Evolutionary conservation across 2,113 vertebrate genomes (phyloP), one percentile per base, ranked within the genome.

Genomic region (Muscicapa adusta): DNA sequence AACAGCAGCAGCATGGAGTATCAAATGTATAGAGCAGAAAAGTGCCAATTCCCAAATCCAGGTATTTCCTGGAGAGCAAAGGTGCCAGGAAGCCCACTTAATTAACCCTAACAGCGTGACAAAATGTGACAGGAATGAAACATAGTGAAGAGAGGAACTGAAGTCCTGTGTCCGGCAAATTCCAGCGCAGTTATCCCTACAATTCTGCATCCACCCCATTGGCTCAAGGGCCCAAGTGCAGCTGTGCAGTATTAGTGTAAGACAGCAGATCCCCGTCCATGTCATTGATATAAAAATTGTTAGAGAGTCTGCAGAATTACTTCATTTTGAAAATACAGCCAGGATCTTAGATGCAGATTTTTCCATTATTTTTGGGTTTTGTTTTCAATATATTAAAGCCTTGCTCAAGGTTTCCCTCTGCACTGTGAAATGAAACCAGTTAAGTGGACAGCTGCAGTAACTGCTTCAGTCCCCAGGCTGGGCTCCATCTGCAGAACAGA

Each of bases 401-500:
- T 86, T 58, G 33, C 13, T 87, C 47, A 79, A 83, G 38, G 60
- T 67, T 80, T 77, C 43, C 38, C n/a, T 84, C 56, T 67, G 47
- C 51, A 51, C 38, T 67, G 18, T 58, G 54, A 85, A 90, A 71
- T 29, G 26, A 68, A 91, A 74, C 16, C 24, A 71, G 53, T 28
- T 74, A 88, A 66, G 36, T 8, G 65, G 72, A 45, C 61, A 92
- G 72, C 34, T 8, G 3, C 57, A 62, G 47, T 51, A 77, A 88
- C 22, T 73, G 43, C 50, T 73, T 77, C 79, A 88, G 62, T 45
- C 38, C 56, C 22, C 5, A 8, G 63, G 45, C 68, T 90, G 70
- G 34, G 25, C 15, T 88, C 67, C 51, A 62, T 70, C 43, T 86
- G 72, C 57, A 77, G 47, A 90, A 62, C 33, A 92, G 68, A 90